A percentile compares a stretch with the other conserved stretches of the same genome.
phyloP scores from a whole-genome alignment of 2,888 invertebrate genomes.

The Orthosia gracilis region DNA sequence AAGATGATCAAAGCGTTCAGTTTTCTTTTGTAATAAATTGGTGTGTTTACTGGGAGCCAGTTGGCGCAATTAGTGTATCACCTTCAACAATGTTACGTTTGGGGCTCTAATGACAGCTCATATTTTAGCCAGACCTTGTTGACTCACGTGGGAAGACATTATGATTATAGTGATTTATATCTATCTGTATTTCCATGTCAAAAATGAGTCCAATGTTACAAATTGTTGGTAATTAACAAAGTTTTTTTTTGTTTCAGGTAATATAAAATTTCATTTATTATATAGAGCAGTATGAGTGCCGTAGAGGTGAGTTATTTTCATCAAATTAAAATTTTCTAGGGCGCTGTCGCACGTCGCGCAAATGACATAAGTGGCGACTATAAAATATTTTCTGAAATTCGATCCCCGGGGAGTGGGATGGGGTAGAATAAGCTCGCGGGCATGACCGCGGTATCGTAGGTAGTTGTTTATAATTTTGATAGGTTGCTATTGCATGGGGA shows the following conservation, averaged over 20 bases:
- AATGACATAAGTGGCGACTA: slow-evolving; percentile 34
- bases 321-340: slow-evolving; percentile 26
- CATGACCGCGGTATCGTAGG: slow-evolving; percentile 26
- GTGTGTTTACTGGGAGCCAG: slow-evolving; percentile 50
- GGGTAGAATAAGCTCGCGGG: slow-evolving; percentile 35
- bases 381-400: slow-evolving; percentile 54
- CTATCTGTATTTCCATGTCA: slow-evolving; percentile 37
- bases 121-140: slow-evolving; percentile 57
- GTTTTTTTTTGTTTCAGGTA: slow-evolving; percentile 68
- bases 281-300: slow-evolving; percentile 19
- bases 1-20: slow-evolving; percentile 58
- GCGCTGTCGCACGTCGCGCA: slow-evolving; percentile 10
- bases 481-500: slow-evolving; percentile 62
- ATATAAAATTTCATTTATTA: slow-evolving; percentile 30
- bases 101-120: slow-evolving; percentile 51
- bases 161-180: slow-evolving; percentile 47
- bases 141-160: slow-evolving; percentile 40
- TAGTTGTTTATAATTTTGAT: slow-evolving; percentile 63
- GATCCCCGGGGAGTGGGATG: slow-evolving; percentile 29
- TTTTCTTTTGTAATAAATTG: slow-evolving; percentile 65
- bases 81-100: slow-evolving; percentile 58
- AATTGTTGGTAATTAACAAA: slow-evolving; percentile 41
- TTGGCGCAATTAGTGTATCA: slow-evolving; percentile 61
- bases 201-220: slow-evolving; percentile 25
- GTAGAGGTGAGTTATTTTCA: slow-evolving; percentile 43